Percentiles rank a stretch among this genome's conserved stretches.
Conservation (phyloP, 2,888 invertebrate species). For the Nephrotoma flavescens region DNA sequence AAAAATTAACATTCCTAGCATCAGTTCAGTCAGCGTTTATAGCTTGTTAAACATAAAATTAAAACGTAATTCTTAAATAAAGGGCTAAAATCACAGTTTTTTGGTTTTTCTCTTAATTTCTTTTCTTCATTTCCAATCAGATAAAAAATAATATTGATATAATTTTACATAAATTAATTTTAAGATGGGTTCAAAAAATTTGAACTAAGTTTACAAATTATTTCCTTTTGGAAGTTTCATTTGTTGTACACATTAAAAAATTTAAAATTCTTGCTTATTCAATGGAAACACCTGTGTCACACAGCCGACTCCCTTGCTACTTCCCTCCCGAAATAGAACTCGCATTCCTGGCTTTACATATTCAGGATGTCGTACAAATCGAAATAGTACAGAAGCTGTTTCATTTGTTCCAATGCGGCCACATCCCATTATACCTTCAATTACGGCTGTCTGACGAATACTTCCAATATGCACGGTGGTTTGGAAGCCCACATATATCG, state of each 20-base stretch:
- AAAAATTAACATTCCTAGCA: background rate
- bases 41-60: background rate
- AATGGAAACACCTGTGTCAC: conserved; percentile 62
- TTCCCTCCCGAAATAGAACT: conserved; percentile 68
- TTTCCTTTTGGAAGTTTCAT: background rate
- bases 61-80: background rate
- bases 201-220: background rate
- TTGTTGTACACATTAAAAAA: background rate
- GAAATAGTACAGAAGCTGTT: conserved; percentile 71
- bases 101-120: background rate
- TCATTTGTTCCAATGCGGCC: conserved; percentile 57
- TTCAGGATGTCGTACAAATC: conserved; percentile 81
- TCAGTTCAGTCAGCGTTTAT: background rate
- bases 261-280: conserved; percentile 17
- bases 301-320: conserved; percentile 74
- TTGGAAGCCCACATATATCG: conserved; percentile 71
- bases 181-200: background rate
- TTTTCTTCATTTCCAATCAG: background rate
- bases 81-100: background rate
- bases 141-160: background rate
- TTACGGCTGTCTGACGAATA: conserved; percentile 86
- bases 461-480: conserved; percentile 93
- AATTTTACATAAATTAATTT: background rate
- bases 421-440: conserved; percentile 53
- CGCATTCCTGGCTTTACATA: conserved; percentile 63